Percentiles rank a stretch among this genome's conserved stretches.
Evolutionary conservation across 2,797 vertebrate species (phyloP).

Genomic region (Gambusia yucatana): DNA sequence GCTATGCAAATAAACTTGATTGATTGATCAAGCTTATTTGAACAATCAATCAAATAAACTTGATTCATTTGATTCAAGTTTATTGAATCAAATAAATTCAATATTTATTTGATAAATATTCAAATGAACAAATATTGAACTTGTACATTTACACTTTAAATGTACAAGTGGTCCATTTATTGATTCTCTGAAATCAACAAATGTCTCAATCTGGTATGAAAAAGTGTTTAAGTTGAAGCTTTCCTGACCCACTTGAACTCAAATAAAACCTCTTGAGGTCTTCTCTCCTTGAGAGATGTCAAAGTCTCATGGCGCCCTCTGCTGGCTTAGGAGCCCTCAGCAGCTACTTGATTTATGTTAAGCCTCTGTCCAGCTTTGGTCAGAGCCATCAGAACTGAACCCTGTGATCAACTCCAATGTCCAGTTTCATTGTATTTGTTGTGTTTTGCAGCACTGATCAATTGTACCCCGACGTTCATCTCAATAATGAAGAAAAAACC

Average conservation of each 20-base stretch:
- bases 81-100: no score
- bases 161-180: background rate
- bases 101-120: no score
- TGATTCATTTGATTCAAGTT: no score
- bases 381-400: background rate
- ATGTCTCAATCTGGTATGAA: background rate
- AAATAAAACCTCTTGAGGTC: background rate
- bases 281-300: background rate
- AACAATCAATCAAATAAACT: no score
- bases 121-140: no score
- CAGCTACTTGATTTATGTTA: background rate
- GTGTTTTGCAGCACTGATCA: slow-evolving; percentile 38
- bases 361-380: background rate
- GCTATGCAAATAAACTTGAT: no score
- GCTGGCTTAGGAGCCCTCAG: background rate
- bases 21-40: no score
- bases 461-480: slow-evolving; percentile 1
- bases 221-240: background rate
- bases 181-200: background rate
- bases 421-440: background rate
- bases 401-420: background rate
- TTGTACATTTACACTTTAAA: no score
- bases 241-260: background rate
- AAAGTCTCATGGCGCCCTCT: background rate
- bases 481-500: slow-evolving; percentile 68